Conservation (phyloP, 2,113 vertebrate species). For the Eulemur rufifrons region DNA sequence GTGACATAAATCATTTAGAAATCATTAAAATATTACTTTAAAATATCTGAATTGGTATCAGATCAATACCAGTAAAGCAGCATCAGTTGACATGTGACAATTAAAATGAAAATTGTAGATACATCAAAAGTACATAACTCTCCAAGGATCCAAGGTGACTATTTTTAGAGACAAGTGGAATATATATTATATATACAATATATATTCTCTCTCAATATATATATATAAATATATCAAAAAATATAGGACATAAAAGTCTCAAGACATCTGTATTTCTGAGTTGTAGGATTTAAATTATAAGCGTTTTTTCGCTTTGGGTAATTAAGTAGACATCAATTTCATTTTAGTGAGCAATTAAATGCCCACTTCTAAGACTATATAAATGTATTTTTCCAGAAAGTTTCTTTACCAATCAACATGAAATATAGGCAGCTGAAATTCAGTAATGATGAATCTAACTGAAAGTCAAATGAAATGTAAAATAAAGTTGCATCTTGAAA, state of each 20-base stretch:
- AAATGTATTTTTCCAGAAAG: not conserved
- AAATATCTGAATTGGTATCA: not conserved
- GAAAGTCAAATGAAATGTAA: not conserved
- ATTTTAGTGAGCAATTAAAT: not conserved
- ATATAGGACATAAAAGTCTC: not conserved
- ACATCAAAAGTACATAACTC: not conserved
- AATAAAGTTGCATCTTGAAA: not conserved
- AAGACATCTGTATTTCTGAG: not conserved
- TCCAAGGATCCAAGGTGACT: not conserved
- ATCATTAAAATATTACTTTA: conserved; percentile 4
- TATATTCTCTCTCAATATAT: not conserved
- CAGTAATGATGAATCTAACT: not conserved
- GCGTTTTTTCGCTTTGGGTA: not conserved
- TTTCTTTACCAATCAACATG: not conserved
- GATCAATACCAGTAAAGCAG: not conserved
- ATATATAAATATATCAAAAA: not conserved
- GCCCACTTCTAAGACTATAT: not conserved
- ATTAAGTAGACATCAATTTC: not conserved
- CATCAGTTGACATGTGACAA: not conserved
- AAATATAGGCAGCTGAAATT: not conserved
- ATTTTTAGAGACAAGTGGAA: not conserved
- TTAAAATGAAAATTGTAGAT: not conserved
- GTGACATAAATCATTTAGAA: not conserved
- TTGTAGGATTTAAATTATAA: not conserved
- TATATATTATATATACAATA: not conserved